These are phyloP conservation scores for Pseudochromis fuscus DNA, from an alignment of 2,797 vertebrate species.

Conservation along the genomic window DNA sequence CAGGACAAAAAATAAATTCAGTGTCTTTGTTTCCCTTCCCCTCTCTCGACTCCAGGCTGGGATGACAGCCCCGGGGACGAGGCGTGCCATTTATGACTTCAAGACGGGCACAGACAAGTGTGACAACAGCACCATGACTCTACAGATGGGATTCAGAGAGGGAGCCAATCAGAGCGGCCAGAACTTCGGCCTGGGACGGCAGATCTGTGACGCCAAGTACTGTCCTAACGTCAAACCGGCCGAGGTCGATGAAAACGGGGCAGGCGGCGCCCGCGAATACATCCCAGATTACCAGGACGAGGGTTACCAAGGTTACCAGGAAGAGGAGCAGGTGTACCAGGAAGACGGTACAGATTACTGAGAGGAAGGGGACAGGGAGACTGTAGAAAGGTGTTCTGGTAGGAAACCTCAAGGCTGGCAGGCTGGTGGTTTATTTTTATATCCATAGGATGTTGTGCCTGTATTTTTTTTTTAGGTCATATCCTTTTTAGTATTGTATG, in stretches of 20 bases:
- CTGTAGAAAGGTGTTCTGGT: slow-evolving; percentile 20
- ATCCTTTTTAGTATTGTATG: slow-evolving; percentile 66
- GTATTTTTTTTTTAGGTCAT: slow-evolving; percentile 27
- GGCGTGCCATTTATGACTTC: slow-evolving; percentile 93
- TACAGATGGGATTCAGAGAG: slow-evolving; percentile 95
- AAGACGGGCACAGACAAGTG: slow-evolving; percentile 93
- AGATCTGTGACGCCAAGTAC: slow-evolving; percentile 96
- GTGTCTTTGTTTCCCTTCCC: slow-evolving; percentile 6
- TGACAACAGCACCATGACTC: slow-evolving; percentile 94
- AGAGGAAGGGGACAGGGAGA: slow-evolving; percentile 37
- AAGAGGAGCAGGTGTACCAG: slow-evolving; percentile 84
- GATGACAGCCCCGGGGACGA: slow-evolving; percentile 94
- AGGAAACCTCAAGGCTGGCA: slow-evolving; percentile 47
- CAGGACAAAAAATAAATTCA: background rate
- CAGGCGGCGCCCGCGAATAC: slow-evolving; percentile 50
- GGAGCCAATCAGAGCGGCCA: slow-evolving; percentile 94
- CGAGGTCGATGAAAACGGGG: slow-evolving; percentile 68
- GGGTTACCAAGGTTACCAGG: slow-evolving; percentile 85
- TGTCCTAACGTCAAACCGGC: slow-evolving; percentile 85
- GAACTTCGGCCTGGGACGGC: slow-evolving; percentile 92
- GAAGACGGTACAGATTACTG: slow-evolving; percentile 84
- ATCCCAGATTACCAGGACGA: slow-evolving; percentile 84
- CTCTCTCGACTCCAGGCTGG: slow-evolving; percentile 85
- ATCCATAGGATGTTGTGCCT: slow-evolving; percentile 50
- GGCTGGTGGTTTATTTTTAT: slow-evolving; percentile 60